A percentile compares a stretch with the other conserved stretches of the same genome.
Conservation (phyloP, 1,140 invertebrate species). For the Drosophila virilis region DNA sequence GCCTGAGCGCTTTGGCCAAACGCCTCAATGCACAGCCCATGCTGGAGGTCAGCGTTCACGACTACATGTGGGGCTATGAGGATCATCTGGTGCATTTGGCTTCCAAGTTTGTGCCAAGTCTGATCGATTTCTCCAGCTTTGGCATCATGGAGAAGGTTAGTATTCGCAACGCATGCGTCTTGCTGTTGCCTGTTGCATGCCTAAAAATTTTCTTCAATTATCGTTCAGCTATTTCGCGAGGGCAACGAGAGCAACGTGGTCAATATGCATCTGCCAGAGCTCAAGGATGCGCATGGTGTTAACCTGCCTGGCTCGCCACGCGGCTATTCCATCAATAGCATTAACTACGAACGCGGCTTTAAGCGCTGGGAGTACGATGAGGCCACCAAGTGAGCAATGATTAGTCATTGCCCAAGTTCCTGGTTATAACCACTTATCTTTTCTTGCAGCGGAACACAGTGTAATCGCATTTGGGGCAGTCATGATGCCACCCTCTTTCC, state of each 20-base stretch:
- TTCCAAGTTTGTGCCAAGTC: conserved; percentile 88
- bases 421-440: background rate
- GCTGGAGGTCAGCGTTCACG: conserved; percentile 88
- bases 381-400: conserved; percentile 61
- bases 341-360: conserved; percentile 87
- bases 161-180: background rate
- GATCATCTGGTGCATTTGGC: conserved; percentile 90
- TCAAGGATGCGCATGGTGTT: conserved; percentile 44
- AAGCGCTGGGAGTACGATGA: conserved; percentile 86
- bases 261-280: conserved; percentile 84
- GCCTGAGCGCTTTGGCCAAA: conserved; percentile 87
- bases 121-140: conserved; percentile 90
- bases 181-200: background rate
- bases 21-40: conserved; percentile 89
- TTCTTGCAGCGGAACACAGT: conserved; percentile 84
- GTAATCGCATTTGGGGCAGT: conserved; percentile 86
- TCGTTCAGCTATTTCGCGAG: conserved; percentile 86
- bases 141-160: conserved; percentile 93
- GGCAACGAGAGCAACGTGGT: conserved; percentile 85
- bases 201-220: background rate
- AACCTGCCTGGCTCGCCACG: conserved; percentile 50
- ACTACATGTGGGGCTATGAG: conserved; percentile 94
- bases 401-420: too few species aligned
- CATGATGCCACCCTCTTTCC: conserved; percentile 88
- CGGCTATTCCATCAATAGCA: conserved; percentile 85